A percentile compares a stretch with the other conserved stretches of the same genome.
phyloP scores from a whole-genome alignment of 2,113 vertebrate genomes.

The Chaenocephalus aceratus region DNA sequence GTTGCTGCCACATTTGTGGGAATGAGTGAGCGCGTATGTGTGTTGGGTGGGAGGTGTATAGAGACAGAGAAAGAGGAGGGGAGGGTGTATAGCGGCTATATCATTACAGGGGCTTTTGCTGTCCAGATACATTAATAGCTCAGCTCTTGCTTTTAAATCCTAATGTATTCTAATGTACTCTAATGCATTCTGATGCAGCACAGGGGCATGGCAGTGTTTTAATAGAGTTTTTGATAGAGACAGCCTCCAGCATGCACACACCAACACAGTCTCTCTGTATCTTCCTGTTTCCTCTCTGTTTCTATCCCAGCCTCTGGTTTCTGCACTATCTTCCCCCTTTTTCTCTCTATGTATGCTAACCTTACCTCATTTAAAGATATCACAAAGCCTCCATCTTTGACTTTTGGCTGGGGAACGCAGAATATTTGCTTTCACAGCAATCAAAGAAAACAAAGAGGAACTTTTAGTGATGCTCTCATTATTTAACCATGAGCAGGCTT shows the following conservation, averaged over 20 bases:
- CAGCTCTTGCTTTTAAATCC: conserved; percentile 73
- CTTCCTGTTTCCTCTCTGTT: conserved; percentile 39
- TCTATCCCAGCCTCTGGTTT: conserved; percentile 29
- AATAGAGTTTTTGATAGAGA: conserved; percentile 75
- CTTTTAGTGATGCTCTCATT: conserved; percentile 71
- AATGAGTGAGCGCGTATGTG: not conserved
- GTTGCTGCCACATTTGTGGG: conserved; percentile 7
- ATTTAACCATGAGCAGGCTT: conserved; percentile 72
- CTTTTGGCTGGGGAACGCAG: conserved; percentile 34
- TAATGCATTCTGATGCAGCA: conserved; percentile 78
- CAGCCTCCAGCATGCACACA: conserved; percentile 66
- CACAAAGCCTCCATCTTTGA: conserved; percentile 28
- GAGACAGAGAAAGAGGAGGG: conserved; percentile 1
- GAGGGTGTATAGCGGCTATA: conserved; percentile 39
- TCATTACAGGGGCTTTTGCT: conserved; percentile 71
- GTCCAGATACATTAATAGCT: conserved; percentile 77
- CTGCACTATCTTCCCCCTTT: not conserved
- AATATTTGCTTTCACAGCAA: conserved; percentile 64
- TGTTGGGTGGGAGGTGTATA: not conserved
- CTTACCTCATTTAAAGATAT: conserved; percentile 53
- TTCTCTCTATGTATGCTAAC: conserved; percentile 26
- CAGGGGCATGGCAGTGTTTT: conserved; percentile 70
- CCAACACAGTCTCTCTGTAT: conserved; percentile 29
- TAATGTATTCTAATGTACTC: conserved; percentile 82
- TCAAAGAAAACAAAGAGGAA: conserved; percentile 62